Base-by-base conservation (phyloP, 2,113 vertebrate genomes). In the Lepisosteus osseus region DNA sequence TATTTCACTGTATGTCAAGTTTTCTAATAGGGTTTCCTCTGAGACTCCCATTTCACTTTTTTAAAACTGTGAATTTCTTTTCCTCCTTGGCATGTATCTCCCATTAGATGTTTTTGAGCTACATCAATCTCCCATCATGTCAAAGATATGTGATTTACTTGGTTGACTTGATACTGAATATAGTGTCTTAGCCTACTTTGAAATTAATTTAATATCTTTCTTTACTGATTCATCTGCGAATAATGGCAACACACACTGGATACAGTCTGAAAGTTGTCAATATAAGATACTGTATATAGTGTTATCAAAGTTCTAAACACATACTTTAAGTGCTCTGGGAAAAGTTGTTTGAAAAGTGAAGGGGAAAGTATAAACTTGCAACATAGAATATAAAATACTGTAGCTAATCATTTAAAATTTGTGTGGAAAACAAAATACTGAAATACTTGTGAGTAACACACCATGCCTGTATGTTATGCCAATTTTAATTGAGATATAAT, bases 161-260 rank as follows among this genome's bases (percentile, higher is more conserved):
- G 15, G 15, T 17, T 17, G 15, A 17, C 15, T 17, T 17, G 15
- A 17, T 17, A 17, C 15, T 17, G 15, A 17, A 17, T 17, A 17
- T 17, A 17, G 15, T 17, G 15, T 17, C 15, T 17, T 17, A 17
- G 42, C 54, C 17, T 3, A 9, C 54, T 70, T 59, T 68, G 69
- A 68, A 54, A 73, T 80, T 77, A 76, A 80, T 78, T 72, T 54
- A 73, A 77, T 55, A 65, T 8, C 59, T 73, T 59, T 51, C 55
- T 69, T 14, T 62, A 56, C 66, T 68, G 69, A 79, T 72, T 29
- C 75, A 71, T 68, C 67, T 80, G 74, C 67, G 72, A 86, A 66
- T 74, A 71, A 84, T 81, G 77, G 82, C 70, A 67, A 71, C 51
- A 70, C 72, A 74, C 78, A 77, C 81, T 81, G 54, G 68, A 56